Conservation (phyloP, 2,797 vertebrate genomes). For the Odontamblyopus rebecca region DNA sequence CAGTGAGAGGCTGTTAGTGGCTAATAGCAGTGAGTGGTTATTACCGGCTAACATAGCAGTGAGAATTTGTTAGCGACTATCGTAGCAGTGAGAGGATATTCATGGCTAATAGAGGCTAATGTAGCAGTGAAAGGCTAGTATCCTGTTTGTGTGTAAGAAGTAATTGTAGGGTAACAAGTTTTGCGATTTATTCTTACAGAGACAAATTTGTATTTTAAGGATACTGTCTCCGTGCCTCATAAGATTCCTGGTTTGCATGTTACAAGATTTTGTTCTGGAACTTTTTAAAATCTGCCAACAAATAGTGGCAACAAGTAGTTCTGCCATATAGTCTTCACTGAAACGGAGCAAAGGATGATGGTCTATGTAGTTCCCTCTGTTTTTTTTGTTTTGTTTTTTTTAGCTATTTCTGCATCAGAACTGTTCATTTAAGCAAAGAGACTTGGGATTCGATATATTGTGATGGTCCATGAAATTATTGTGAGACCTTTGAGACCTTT, state of each 20-base stretch:
- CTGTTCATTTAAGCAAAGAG: no score
- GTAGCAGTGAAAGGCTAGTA: slow-evolving; percentile 69
- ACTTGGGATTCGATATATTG: no score
- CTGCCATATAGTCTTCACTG: no score
- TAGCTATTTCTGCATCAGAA: no score
- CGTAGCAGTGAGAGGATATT: slow-evolving; percentile 72
- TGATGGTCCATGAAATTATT: no score
- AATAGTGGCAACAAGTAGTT: not conserved
- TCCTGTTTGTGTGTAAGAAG: slow-evolving; percentile 55
- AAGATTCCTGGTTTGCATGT: no score
- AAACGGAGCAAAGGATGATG: no score
- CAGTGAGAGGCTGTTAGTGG: slow-evolving; percentile 69
- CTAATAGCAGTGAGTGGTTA: slow-evolving; percentile 25
- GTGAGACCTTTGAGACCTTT: no score
- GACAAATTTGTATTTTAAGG: not conserved
- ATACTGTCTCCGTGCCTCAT: not conserved
- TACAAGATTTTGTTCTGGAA: no score
- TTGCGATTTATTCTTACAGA: not conserved
- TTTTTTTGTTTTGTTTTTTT: no score
- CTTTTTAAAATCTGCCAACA: not conserved
- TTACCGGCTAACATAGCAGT: not conserved
- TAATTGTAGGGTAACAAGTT: not conserved
- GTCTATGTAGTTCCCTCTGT: no score
- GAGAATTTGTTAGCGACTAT: not conserved
- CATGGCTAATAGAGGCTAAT: slow-evolving; percentile 24